These are phyloP conservation scores for Catharus ustulatus DNA, from an alignment of 2,797 vertebrate species.

Conservation along the genomic window DNA sequence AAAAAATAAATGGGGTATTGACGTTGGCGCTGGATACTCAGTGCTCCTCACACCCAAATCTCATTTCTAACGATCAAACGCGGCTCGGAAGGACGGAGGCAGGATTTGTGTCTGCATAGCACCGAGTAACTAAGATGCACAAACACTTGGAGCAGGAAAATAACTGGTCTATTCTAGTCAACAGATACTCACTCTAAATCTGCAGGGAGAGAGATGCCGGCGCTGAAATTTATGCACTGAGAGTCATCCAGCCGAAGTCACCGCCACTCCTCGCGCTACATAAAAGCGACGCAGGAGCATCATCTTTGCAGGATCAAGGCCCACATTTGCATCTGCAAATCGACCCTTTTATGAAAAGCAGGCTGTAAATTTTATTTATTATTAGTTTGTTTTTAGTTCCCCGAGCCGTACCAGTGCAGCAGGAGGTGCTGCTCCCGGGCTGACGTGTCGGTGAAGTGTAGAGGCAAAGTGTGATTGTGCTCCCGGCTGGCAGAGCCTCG, in stretches of 20 bases:
- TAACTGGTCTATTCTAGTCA: background rate
- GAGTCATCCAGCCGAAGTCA: conserved; percentile 36
- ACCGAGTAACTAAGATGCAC: background rate
- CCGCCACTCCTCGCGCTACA: background rate
- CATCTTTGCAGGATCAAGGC: background rate
- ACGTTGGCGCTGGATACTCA: background rate
- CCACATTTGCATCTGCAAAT: conserved; percentile 3
- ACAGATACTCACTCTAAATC: background rate
- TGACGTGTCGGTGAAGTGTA: background rate
- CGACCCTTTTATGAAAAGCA: background rate
- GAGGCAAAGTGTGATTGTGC: background rate
- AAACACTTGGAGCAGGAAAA: background rate
- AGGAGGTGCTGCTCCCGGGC: conserved; percentile 24
- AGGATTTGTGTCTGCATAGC: background rate
- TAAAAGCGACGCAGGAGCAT: background rate
- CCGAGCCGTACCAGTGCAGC: background rate
- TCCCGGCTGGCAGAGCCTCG: background rate
- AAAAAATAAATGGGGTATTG: background rate
- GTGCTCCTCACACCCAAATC: background rate
- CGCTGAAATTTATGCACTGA: background rate
- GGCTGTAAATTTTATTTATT: background rate
- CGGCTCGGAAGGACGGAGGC: background rate
- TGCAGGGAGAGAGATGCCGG: background rate
- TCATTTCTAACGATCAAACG: background rate
- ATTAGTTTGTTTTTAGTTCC: background rate